phyloP scores from a whole-genome alignment of 2,797 vertebrate genomes.

The Sciaenops ocellatus region DNA sequence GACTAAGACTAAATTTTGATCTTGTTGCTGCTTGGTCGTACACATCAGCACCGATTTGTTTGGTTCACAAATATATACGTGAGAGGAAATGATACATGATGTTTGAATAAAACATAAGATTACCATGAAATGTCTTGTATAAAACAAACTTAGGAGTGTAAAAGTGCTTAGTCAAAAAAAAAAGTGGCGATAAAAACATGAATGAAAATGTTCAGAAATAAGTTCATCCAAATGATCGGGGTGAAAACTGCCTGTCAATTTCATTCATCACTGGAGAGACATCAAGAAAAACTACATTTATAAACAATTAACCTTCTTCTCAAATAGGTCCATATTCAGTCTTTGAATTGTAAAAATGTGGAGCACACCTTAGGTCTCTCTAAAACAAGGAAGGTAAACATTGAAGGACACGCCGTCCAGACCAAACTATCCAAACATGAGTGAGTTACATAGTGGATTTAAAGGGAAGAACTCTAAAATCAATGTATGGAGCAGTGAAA shows the following conservation, averaged over 20 bases:
- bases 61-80: conserved; percentile 59
- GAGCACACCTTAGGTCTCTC: conserved; percentile 17
- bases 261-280: conserved; percentile 84
- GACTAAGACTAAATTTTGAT: conserved; percentile 41
- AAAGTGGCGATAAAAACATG: conserved; percentile 60
- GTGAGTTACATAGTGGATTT: conserved; percentile 56
- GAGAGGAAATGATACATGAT: conserved; percentile 58
- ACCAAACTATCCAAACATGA: conserved; percentile 61
- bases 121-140: conserved; percentile 57
- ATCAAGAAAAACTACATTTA: conserved; percentile 25
- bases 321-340: conserved; percentile 30
- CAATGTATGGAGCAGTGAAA: conserved; percentile 68
- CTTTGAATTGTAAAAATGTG: conserved; percentile 28
- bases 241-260: conserved; percentile 78
- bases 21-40: conserved; percentile 36
- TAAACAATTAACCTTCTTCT: conserved; percentile 12
- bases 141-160: conserved; percentile 51
- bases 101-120: conserved; percentile 48
- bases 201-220: conserved; percentile 49
- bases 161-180: conserved; percentile 36
- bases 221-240: conserved; percentile 49
- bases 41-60: conserved; percentile 72
- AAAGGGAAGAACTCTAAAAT: conserved; percentile 49
- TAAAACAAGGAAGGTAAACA: conserved; percentile 29
- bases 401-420: conserved; percentile 44